These are phyloP conservation scores for Etheostoma nigrum DNA, from an alignment of 2,797 vertebrate genomes.

Conservation along the genomic window DNA sequence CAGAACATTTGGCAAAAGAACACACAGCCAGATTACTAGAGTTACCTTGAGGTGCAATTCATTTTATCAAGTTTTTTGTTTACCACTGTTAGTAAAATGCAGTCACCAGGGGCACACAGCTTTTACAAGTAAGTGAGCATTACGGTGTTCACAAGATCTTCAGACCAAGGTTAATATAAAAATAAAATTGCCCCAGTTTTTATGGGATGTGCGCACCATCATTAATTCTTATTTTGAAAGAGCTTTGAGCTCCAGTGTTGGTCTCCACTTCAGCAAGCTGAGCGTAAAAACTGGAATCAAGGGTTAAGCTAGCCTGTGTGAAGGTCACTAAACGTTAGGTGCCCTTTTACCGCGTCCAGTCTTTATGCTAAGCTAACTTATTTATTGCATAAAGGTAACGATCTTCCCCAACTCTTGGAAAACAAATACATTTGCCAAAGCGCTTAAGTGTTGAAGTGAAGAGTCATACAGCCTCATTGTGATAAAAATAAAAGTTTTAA, in stretches of 20 bases:
- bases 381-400: fast-evolving
- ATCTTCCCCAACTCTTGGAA: background rate
- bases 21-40: constrained; percentile 8
- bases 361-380: background rate
- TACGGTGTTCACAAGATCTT: background rate
- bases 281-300: no score
- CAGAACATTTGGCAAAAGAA: constrained; percentile 25
- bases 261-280: background rate
- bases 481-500: constrained; percentile 88
- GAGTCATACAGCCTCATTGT: constrained; percentile 70
- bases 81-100: background rate
- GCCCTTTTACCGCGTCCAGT: background rate
- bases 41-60: constrained; percentile 5
- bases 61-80: background rate
- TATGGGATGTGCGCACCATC: background rate
- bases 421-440: background rate
- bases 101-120: constrained; percentile 22
- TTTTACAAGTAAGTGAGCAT: constrained; percentile 2
- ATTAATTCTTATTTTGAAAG: background rate
- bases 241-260: no score
- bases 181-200: background rate
- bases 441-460: constrained; percentile 40
- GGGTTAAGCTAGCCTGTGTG: background rate
- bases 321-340: background rate
- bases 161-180: no score